Evolutionary conservation across 2,888 invertebrate genomes (phyloP), one percentile per base, ranked within the genome.

Genomic region (Euproctis similis): DNA sequence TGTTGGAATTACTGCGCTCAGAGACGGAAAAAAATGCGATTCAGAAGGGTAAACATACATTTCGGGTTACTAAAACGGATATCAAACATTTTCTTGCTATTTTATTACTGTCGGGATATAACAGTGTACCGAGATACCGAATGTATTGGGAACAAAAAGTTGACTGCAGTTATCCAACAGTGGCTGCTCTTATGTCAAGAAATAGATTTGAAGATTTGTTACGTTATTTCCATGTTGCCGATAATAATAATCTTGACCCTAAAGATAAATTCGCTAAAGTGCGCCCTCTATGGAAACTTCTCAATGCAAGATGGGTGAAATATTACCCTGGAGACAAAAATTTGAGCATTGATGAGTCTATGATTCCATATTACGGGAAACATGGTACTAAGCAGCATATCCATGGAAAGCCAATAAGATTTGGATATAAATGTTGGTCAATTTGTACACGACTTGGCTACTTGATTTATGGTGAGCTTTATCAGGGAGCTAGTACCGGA

Each of bases 231-330:
- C 14, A 25, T 10, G 16, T 16, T 1, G 9, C 4, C 4, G 21
- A 22, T 22, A 22, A 22, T 10, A 10, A 8, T 10, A 22, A 22
- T 10, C 21, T 22, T 22, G 10, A 8, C 4, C 4, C 11, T 10
- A 7, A 35, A 20, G 56, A 61, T 31, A 49, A 46, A 31, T 57
- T 53, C 31, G 36, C 44, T 6, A 59, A 61, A 49, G 37, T 58
- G 12, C 41, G 49, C 4, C 58, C 55, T 18, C 22, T 58, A 5
- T 51, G 49, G 27, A 32, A 39, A 8, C 36, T 22, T n/a, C 21
- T 22, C 21, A 22, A 24, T 24, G 12, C 12, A 1, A 3, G 12
- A 26, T 55, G 46, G 47, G 4, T 43, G 8, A 36, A 42, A 27
- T 30, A 43, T 36, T 38, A 35, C 9, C 12, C 13, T 8, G 13